Conservation (phyloP, 2,888 invertebrate species). For the Poecilus cupreus region DNA sequence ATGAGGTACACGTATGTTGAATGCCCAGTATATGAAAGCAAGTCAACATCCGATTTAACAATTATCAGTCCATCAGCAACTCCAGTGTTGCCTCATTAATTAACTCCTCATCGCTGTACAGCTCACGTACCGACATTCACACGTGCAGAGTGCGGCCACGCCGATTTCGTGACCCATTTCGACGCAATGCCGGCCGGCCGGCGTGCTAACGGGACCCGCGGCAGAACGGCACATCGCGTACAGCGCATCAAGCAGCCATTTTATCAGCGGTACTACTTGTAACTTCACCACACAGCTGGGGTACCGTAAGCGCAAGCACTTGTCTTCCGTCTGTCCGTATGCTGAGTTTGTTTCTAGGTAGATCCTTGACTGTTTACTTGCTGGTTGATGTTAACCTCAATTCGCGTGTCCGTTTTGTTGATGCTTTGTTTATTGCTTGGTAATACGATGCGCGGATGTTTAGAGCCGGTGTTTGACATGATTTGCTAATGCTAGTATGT, state of each 20-base stretch:
- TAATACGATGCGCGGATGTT: background rate
- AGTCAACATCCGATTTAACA: background rate
- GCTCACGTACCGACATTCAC: background rate
- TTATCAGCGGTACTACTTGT: background rate
- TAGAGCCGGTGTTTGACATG: background rate
- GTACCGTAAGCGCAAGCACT: background rate
- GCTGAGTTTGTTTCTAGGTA: background rate
- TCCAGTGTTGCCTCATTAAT: background rate
- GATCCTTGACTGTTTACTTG: background rate
- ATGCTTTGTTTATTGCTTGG: background rate
- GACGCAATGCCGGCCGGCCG: background rate
- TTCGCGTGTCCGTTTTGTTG: background rate
- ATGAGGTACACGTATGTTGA: too few relatives aligned
- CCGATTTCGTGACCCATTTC: conserved; percentile 16
- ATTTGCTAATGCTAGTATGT: background rate
- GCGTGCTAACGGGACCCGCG: background rate
- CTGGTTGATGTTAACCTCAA: conserved; percentile 12
- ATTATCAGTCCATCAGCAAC: background rate
- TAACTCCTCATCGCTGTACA: background rate
- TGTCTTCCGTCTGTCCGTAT: background rate
- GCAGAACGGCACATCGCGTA: conserved; percentile 3
- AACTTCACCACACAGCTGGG: background rate
- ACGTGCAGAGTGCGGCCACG: background rate
- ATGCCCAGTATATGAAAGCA: background rate
- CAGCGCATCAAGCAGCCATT: background rate